Evolutionary conservation across 2,797 vertebrate species (phyloP).

Genomic region (Labroides dimidiatus): DNA sequence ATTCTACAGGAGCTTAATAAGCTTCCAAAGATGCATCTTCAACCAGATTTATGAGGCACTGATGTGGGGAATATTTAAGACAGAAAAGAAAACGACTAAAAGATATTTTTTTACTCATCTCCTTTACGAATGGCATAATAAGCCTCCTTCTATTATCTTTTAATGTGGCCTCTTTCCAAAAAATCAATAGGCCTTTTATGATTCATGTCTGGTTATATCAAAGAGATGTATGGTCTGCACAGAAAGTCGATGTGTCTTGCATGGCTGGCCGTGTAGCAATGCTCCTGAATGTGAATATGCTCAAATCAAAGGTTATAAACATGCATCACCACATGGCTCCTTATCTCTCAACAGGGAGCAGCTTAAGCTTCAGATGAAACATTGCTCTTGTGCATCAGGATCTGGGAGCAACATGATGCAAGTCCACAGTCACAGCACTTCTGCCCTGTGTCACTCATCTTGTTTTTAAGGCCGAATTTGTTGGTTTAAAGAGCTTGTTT

Average conservation of each 20-base stretch:
- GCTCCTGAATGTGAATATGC: constrained; percentile 68
- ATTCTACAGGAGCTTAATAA: neutral
- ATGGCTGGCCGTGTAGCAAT: constrained; percentile 49
- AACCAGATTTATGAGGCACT: constrained; percentile 16
- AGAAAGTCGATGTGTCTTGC: constrained; percentile 61
- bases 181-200: constrained; percentile 65
- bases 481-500: constrained; percentile 47
- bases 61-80: constrained; percentile 7
- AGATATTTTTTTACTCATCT: constrained; percentile 32
- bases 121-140: constrained; percentile 39
- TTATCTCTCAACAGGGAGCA: constrained; percentile 59
- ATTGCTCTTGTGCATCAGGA: constrained; percentile 41
- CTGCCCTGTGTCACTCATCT: constrained; percentile 43
- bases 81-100: constrained; percentile 27
- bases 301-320: constrained; percentile 75
- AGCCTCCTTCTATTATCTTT: constrained; percentile 46
- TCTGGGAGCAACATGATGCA: constrained; percentile 64
- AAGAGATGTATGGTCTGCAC: constrained; percentile 35
- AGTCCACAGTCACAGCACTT: constrained; percentile 56
- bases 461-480: constrained; percentile 40
- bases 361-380: constrained; percentile 64
- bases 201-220: constrained; percentile 65
- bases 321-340: constrained; percentile 64
- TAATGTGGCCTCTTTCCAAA: constrained; percentile 51
- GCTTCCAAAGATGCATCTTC: constrained; percentile 4